phyloP scores from a whole-genome alignment of 2,797 vertebrate species.

The Glyptemys insculpta region DNA sequence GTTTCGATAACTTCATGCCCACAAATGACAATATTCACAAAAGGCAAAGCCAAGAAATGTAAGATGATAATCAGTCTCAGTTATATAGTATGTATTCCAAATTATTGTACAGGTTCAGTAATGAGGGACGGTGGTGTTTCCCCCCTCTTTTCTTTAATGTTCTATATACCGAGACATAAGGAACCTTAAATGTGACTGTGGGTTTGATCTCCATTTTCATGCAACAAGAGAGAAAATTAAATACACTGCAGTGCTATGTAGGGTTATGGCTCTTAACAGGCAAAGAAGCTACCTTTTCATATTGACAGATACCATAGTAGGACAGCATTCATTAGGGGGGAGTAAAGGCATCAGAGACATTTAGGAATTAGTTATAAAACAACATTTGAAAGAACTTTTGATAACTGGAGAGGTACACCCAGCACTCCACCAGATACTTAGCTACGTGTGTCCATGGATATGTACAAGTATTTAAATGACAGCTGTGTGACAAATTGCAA shows the following conservation, averaged over 20 bases:
- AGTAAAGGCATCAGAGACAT: conserved; percentile 34
- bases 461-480: conserved; percentile 42
- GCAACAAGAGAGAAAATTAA: conserved; percentile 61
- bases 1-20: conserved; percentile 74
- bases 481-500: conserved; percentile 60
- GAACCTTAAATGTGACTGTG: conserved; percentile 6
- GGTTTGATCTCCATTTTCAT: conserved; percentile 58
- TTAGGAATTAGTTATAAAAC: conserved; percentile 38
- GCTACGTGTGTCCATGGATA: conserved; percentile 57
- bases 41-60: conserved; percentile 74
- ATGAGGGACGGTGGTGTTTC: conserved; percentile 11
- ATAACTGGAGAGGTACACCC: neutral
- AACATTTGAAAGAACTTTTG: conserved; percentile 54
- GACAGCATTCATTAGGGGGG: conserved; percentile 42
- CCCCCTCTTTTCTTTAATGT: conserved; percentile 32
- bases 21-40: conserved; percentile 69
- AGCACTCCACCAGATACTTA: neutral
- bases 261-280: conserved; percentile 37
- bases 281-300: conserved; percentile 24
- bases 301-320: neutral
- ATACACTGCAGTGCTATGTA: conserved; percentile 53
- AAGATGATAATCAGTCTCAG: conserved; percentile 69
- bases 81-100: conserved; percentile 64
- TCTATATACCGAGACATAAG: neutral
- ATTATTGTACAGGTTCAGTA: conserved; percentile 64